Evolutionary conservation across 2,888 invertebrate species (phyloP).

Genomic region (Hesperia comma): DNA sequence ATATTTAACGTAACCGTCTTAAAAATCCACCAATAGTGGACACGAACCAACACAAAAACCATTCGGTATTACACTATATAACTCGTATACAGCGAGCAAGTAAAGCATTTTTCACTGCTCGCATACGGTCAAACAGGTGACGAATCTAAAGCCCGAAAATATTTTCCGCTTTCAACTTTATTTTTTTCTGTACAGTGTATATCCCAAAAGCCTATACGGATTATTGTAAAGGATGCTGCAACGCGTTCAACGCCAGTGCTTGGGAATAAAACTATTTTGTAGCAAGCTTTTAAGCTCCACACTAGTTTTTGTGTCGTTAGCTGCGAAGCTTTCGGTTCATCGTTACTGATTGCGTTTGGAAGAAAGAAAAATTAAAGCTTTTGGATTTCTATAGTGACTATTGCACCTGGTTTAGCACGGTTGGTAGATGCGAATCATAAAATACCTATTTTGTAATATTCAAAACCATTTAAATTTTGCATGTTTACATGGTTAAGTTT

Average conservation of each 20-base stretch:
- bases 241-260: conserved; percentile 43
- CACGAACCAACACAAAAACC: too few species aligned
- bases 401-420: too few species aligned
- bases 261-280: conserved; percentile 42
- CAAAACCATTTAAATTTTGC: too few species aligned
- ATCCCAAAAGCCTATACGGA: conserved; percentile 42
- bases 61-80: too few species aligned
- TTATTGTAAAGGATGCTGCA: conserved; percentile 38
- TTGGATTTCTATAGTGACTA: too few species aligned
- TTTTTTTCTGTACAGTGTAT: conserved; percentile 39
- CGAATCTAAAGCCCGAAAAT: conserved; percentile 13
- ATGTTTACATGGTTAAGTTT: too few species aligned
- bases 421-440: too few species aligned
- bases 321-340: conserved; percentile 20
- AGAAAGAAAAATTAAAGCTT: background rate
- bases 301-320: conserved; percentile 8
- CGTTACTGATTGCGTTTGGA: background rate
- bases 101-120: too few species aligned
- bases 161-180: conserved; percentile 14
- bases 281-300: conserved; percentile 14
- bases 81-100: too few species aligned
- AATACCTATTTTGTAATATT: too few species aligned
- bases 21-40: too few species aligned
- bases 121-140: background rate
- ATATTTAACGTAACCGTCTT: too few species aligned